These are phyloP conservation scores for Gnathochromis pfefferi DNA, from an alignment of 2,113 vertebrate genomes.

Conservation along the genomic window DNA sequence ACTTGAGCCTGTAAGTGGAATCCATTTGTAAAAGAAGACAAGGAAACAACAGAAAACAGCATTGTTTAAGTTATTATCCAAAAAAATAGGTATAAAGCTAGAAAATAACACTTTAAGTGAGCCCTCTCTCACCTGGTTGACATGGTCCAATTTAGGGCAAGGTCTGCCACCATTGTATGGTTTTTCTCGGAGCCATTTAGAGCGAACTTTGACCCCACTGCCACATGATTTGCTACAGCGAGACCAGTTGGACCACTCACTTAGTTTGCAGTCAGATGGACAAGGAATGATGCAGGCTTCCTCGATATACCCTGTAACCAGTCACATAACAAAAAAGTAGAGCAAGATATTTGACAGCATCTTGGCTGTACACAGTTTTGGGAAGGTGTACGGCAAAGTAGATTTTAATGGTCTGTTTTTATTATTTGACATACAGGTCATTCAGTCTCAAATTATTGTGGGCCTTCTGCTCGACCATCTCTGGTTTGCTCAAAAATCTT, in stretches of 20 bases:
- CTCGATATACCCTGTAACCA: constrained; percentile 85
- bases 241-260: constrained; percentile 99
- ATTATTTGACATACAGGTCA: not conserved
- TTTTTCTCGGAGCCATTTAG: constrained; percentile 97
- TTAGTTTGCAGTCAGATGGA: constrained; percentile 96
- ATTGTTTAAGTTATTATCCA: not conserved
- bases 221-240: constrained; percentile 97
- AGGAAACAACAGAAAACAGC: not conserved
- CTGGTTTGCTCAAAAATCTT: not conserved
- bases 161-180: constrained; percentile 95
- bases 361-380: not conserved
- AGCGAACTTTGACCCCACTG: constrained; percentile 94
- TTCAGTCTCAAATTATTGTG: not conserved
- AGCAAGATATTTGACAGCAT: not conserved
- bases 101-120: not conserved
- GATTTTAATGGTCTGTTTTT: not conserved
- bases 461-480: not conserved
- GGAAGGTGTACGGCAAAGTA: not conserved
- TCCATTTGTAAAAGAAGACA: not conserved
- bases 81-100: not conserved
- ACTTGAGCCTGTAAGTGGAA: constrained; percentile 66
- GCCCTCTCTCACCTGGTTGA: constrained; percentile 85
- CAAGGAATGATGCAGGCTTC: constrained; percentile 97
- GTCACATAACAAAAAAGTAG: not conserved
- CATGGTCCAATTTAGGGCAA: constrained; percentile 93